Base-by-base conservation (phyloP, 1,140 invertebrate species). In the Archivesica marissinica region DNA sequence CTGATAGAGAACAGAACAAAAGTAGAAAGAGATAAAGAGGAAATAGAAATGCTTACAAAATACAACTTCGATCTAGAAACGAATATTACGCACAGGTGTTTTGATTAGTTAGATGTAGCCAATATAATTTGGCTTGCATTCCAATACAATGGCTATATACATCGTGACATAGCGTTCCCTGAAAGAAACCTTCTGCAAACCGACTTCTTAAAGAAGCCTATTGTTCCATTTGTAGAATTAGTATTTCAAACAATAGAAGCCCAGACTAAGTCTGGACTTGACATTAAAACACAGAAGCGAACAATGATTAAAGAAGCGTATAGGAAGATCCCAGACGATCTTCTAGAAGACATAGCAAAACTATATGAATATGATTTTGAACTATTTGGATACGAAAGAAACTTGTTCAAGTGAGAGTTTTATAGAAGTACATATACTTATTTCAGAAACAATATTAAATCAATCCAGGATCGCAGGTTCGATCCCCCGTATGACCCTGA, bases 61-160 rank as follows among this genome's bases (percentile, higher is more conserved):
- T 86, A 77, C 72, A 74, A 76, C 20, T 86, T 68, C 59, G 23
- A 61, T 33, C 15, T 82, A 50, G 72, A 77, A 66, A 17, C 15
- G 30, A 23, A 11, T 15, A 68, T 54, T 33, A 20, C 7, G 2
- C 20, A 56, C 11, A 70, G 80, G 2, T 83, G 80, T 61, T 83
- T 74, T 75, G 52, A 83, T 11, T 61, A 47, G 64, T 33, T 74
- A n/a, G 68, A 74, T 47, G 80, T 83, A 17, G 80, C 80, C 0
- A 47, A 44, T 30, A 52, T 39, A 13, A 25, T 83, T 20, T 83
- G 80, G 80, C 20, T 56, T 28, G 68, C 80, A 3, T 83, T 83
- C 25, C 80, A 83, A 33, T 74, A 30, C n/a, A 83, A 83, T 33
- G 80, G 80, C 9, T 83, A 83, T 47, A 74, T 83, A 41, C 61